phyloP scores from a whole-genome alignment of 2,888 invertebrate genomes.

The Coleophora deauratella region DNA sequence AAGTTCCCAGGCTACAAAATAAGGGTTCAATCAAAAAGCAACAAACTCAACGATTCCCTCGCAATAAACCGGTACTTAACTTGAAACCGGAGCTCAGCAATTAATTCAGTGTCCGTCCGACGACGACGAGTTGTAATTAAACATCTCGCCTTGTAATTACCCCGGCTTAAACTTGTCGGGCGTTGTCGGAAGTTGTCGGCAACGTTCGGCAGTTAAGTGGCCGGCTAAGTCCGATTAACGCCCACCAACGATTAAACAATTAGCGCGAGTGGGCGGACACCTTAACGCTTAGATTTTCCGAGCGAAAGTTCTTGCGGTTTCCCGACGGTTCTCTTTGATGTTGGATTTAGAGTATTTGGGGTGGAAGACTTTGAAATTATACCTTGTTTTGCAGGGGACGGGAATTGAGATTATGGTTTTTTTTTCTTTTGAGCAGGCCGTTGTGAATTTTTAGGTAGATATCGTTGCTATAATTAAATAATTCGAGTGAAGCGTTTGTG shows the following conservation, averaged over 20 bases:
- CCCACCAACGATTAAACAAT: constrained; percentile 67
- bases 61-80: constrained; percentile 24
- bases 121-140: constrained; percentile 62
- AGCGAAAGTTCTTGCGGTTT: constrained; percentile 14
- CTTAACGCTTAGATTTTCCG: constrained; percentile 45
- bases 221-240: constrained; percentile 57
- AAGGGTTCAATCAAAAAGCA: constrained; percentile 24
- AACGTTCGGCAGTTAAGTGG: constrained; percentile 46
- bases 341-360: too few relatives aligned
- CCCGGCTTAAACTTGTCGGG: constrained; percentile 36
- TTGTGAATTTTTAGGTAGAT: too few relatives aligned
- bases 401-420: too few relatives aligned
- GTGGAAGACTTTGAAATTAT: too few relatives aligned
- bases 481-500: too few relatives aligned
- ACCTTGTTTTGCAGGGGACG: too few relatives aligned
- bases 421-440: too few relatives aligned
- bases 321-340: constrained; percentile 18
- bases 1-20: neutral
- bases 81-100: constrained; percentile 38
- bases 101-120: constrained; percentile 61
- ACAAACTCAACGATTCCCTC: constrained; percentile 34
- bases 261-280: constrained; percentile 64
- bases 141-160: constrained; percentile 72
- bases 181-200: constrained; percentile 43
- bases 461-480: too few relatives aligned